phyloP scores from a whole-genome alignment of 2,797 vertebrate species.

The Streptopelia turtur region DNA sequence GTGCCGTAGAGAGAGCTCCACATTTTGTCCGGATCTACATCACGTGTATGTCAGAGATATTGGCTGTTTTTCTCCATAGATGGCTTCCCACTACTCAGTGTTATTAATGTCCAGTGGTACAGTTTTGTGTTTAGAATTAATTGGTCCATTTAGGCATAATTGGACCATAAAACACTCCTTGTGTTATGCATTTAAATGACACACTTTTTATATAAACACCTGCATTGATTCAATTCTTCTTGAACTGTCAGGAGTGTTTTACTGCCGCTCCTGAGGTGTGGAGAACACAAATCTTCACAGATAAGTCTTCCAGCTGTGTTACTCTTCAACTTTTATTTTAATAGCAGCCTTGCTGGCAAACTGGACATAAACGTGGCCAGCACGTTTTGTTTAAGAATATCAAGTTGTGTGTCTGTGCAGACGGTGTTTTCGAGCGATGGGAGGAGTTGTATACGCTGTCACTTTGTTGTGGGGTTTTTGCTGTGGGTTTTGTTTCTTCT shows the following conservation, averaged over 20 bases:
- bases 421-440: not conserved
- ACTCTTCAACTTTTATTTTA: not conserved
- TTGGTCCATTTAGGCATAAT: slow-evolving; percentile 37
- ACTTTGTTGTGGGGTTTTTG: not conserved
- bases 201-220: not conserved
- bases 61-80: not conserved
- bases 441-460: not conserved
- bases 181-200: slow-evolving; percentile 1
- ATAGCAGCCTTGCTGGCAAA: not conserved
- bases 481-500: not conserved
- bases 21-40: not conserved
- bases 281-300: not conserved
- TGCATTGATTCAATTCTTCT: slow-evolving; percentile 18
- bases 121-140: slow-evolving; percentile 5
- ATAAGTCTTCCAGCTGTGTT: not conserved
- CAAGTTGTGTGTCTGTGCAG: not conserved
- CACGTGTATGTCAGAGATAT: not conserved
- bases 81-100: not conserved
- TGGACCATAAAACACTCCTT: slow-evolving; percentile 14
- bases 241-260: not conserved
- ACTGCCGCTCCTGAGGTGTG: not conserved
- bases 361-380: not conserved
- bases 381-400: not conserved
- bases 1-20: not conserved
- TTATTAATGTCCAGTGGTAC: slow-evolving; percentile 37